These are phyloP conservation scores for Rafetus swinhoei DNA, from an alignment of 2,113 vertebrate species.

Conservation along the genomic window DNA sequence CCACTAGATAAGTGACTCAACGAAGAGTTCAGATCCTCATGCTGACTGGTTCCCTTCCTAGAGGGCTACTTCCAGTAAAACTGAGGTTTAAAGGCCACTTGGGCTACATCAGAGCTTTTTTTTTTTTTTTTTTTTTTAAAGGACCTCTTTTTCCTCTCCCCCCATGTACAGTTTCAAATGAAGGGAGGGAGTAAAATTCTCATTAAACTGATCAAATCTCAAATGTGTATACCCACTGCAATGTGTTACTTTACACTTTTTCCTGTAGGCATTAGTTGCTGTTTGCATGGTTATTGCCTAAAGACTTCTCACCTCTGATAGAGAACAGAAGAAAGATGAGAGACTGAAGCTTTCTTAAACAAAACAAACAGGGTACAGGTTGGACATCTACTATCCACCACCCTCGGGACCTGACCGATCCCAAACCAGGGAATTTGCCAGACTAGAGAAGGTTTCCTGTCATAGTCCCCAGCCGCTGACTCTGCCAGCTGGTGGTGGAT, in stretches of 20 bases:
- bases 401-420: no score
- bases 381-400: no score
- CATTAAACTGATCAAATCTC: background rate
- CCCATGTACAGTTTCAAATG: background rate
- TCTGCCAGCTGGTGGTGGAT: no score
- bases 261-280: background rate
- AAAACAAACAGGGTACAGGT: no score
- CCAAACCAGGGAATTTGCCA: no score
- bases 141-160: background rate
- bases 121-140: background rate
- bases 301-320: background rate
- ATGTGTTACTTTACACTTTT: background rate
- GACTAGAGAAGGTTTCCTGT: no score
- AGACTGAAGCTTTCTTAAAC: no score
- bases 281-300: background rate
- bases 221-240: background rate
- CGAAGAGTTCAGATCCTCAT: no score
- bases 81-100: background rate
- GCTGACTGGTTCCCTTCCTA: background rate
- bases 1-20: background rate
- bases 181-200: background rate
- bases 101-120: background rate
- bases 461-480: no score
- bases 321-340: no score
- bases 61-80: background rate